phyloP scores from a whole-genome alignment of 2,888 invertebrate genomes.

The Lycocerus yunnanus region DNA sequence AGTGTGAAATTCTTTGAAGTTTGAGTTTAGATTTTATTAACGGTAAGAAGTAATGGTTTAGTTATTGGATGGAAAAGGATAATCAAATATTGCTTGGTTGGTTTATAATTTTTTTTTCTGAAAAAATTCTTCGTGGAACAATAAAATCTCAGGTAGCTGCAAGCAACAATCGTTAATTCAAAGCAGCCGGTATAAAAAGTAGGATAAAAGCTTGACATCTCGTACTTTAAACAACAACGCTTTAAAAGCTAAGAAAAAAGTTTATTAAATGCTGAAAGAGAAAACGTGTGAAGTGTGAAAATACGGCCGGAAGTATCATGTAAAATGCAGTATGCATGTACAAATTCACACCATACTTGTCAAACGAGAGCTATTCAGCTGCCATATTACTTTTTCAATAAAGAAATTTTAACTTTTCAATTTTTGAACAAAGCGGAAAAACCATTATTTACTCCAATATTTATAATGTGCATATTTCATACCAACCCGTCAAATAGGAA shows the following conservation, averaged over 20 bases:
- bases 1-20: slow-evolving; percentile 52
- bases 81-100: background rate
- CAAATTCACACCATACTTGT: slow-evolving; percentile 19
- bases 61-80: background rate
- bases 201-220: slow-evolving; percentile 23
- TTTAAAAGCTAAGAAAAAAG: slow-evolving; percentile 20
- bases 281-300: slow-evolving; percentile 29
- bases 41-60: slow-evolving; percentile 16
- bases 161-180: slow-evolving; percentile 30
- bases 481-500: background rate
- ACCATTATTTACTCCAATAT: background rate
- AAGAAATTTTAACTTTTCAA: slow-evolving; percentile 5
- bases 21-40: slow-evolving; percentile 36
- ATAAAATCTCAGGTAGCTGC: background rate
- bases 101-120: background rate
- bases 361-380: slow-evolving; percentile 16
- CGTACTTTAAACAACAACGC: slow-evolving; percentile 23
- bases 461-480: background rate
- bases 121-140: background rate
- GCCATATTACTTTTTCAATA: slow-evolving; percentile 13
- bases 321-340: slow-evolving; percentile 26
- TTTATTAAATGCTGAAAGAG: slow-evolving; percentile 31
- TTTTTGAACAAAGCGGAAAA: background rate
- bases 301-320: slow-evolving; percentile 29
- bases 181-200: background rate